Base-by-base conservation (phyloP, 2,113 vertebrate genomes). In the Neolamprologus cancellatus region DNA sequence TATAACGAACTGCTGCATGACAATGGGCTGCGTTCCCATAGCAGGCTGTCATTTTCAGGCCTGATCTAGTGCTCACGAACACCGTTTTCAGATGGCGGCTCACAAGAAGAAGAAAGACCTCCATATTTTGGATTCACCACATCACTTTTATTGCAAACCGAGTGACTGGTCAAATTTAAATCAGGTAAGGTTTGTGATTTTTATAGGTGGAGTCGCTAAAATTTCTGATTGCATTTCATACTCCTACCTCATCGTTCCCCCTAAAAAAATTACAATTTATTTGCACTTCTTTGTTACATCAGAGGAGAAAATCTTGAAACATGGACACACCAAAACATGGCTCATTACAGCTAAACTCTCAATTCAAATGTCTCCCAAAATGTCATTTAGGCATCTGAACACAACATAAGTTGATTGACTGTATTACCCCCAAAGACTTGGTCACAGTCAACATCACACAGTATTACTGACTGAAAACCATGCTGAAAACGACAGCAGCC, bases 1-100 rank as follows among this genome's bases (percentile, higher is more conserved):
- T 89, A 79, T 91, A 90, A 91, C 76, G 39, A n/a, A 78, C 34
- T 13, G 87, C 86, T 66, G 82, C 84, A 71, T 46, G 50, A 3
- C 12, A 53, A 87, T 64, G 32, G 4, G 30, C 30, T 12, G 52
- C 5, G 9, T 57, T 83, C 39, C 20, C 61, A 12, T 41, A 39
- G 18, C 82, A 18, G 28, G 46, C 59, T 59, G 78, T 85, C 41
- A 36, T 11, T 80, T 44, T 10, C 71, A 55, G 44, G 12, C 59
- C 59, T 59, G 48, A 84, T 8, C 2, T 13, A 30, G 52, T 12
- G 76, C 52, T 83, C 36, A 4, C 0, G 1, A 48, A 61, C 18
- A 61, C 15, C 46, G 54, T 61, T 89, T 66, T 23, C 11, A 57
- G 53, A 30, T 20, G 64, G 11, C 2, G 10, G 71, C 44, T 50